Evolutionary conservation across 2,888 invertebrate species (phyloP), one percentile per base, ranked within the genome.

Genomic region (Cryptus viduatorius): DNA sequence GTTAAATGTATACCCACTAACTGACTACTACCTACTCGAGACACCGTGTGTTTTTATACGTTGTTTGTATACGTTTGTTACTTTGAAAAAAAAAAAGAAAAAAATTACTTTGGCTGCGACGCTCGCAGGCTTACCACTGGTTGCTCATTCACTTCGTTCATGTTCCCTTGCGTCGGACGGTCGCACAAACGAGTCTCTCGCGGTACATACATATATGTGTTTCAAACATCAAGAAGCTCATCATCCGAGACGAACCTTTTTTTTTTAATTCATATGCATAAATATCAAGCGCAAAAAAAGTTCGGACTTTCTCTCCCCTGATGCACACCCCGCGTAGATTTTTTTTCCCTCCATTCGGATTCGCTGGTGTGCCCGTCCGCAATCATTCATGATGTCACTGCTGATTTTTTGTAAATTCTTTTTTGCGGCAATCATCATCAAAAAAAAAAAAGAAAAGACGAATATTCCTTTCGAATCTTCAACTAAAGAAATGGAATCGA

Each of bases 71-170:
- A 46, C 77, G 77, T 81, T 78, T 72, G 75, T 83, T 79, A 82
- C 48, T 82, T 80, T 71, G 64, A 80, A 82, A 82, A 68, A 65
- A 14, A 78, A 79, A 73, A 83, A 83, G 73, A 37, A 37, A 84
- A 53, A 64, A 67, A 83, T 87, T 83, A 84, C 81, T 91, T 92
- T 91, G 89, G 91, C 90, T 91, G 92, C 92, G 92, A 89, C 93
- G 93, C 92, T 93, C 93, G 92, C 93, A 92, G 91, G 93, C 93
- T 93, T 92, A 92, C 93, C 93, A 92, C 93, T 93, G 90, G 91
- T 93, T 92, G 92, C 93, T 93, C 92, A 90, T 92, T 91, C 89
- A 89, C 88, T 89, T 90, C 88, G 89, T 88, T 82, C 90, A 91
- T 89, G 85, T 76, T 84, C 86, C 87, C 88, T 87, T 82, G 84